A percentile compares a stretch with the other conserved stretches of the same genome.
phyloP scores from a whole-genome alignment of 2,888 invertebrate genomes.

The Carabus problematicus region DNA sequence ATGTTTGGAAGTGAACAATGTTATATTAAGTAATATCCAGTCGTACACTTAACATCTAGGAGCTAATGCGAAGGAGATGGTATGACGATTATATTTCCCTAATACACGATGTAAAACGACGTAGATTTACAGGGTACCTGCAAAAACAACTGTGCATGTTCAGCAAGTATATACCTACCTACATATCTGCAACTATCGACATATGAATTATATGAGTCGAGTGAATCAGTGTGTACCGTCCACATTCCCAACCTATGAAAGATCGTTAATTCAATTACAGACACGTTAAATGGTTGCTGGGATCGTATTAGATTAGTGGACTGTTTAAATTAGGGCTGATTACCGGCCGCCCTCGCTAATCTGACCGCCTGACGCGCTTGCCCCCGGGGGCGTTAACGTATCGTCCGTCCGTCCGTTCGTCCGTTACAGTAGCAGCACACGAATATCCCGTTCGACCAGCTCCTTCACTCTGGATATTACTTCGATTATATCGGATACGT shows the following conservation, averaged over 20 bases:
- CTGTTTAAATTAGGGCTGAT: constrained; percentile 49
- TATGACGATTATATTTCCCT: too few relatives aligned
- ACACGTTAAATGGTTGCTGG: constrained; percentile 46
- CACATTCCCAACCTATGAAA: background rate
- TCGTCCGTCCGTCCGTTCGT: constrained; percentile 3
- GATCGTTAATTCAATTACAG: constrained; percentile 46
- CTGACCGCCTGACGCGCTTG: constrained; percentile 9
- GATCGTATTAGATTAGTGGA: constrained; percentile 48
- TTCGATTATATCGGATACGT: constrained; percentile 37
- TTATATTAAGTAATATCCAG: too few relatives aligned
- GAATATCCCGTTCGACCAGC: background rate
- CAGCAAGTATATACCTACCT: too few relatives aligned
- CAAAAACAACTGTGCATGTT: too few relatives aligned
- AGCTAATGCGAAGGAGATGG: too few relatives aligned
- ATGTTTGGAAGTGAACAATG: too few relatives aligned
- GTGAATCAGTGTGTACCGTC: too few relatives aligned
- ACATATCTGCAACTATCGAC: too few relatives aligned
- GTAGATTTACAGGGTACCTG: too few relatives aligned
- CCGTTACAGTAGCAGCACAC: background rate
- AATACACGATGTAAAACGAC: too few relatives aligned
- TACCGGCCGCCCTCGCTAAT: constrained; percentile 41
- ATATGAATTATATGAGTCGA: too few relatives aligned
- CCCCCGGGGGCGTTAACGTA: background rate
- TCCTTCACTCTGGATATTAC: constrained; percentile 1
- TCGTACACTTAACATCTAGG: too few relatives aligned